A percentile compares a stretch with the other conserved stretches of the same genome.
These are phyloP conservation scores for Sarcophaga subvicina DNA, from an alignment of 2,888 invertebrate genomes.

Conservation along the genomic window DNA sequence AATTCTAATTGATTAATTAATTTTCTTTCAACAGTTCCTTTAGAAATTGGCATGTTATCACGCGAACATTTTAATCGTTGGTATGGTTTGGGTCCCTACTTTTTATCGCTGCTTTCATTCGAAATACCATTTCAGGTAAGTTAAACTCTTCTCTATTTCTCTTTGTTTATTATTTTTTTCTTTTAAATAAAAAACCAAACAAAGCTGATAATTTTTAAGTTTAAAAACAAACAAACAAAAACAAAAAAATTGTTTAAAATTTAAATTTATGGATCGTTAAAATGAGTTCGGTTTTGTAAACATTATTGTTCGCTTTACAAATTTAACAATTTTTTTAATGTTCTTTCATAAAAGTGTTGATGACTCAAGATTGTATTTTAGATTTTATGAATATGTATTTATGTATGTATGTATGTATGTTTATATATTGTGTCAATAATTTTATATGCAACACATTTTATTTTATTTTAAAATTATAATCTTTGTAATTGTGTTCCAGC, in stretches of 20 bases:
- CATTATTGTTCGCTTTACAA: too few relatives aligned
- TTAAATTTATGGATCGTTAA: too few relatives aligned
- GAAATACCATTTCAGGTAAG: conserved; percentile 94
- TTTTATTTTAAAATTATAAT: too few relatives aligned
- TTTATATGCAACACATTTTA: too few relatives aligned
- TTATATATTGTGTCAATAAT: too few relatives aligned
- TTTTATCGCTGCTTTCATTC: conserved; percentile 91
- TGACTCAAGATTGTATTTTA: neutral
- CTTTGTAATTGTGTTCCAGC: too few relatives aligned
- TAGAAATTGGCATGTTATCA: conserved; percentile 93
- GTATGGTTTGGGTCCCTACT: conserved; percentile 95
- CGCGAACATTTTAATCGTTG: conserved; percentile 96
- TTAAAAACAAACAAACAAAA: too few relatives aligned
- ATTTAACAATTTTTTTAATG: too few relatives aligned
- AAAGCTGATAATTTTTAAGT: neutral
- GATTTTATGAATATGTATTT: too few relatives aligned
- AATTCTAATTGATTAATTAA: neutral
- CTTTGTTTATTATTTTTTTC: neutral
- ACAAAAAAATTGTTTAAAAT: too few relatives aligned
- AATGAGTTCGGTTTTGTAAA: too few relatives aligned
- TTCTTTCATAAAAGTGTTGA: conserved; percentile 6
- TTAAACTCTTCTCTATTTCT: conserved; percentile 17
- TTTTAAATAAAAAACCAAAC: neutral
- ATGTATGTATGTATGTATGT: too few relatives aligned
- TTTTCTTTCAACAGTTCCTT: conserved; percentile 87